Base-by-base conservation (phyloP, 2,113 vertebrate genomes). In the Muscicapa adusta region DNA sequence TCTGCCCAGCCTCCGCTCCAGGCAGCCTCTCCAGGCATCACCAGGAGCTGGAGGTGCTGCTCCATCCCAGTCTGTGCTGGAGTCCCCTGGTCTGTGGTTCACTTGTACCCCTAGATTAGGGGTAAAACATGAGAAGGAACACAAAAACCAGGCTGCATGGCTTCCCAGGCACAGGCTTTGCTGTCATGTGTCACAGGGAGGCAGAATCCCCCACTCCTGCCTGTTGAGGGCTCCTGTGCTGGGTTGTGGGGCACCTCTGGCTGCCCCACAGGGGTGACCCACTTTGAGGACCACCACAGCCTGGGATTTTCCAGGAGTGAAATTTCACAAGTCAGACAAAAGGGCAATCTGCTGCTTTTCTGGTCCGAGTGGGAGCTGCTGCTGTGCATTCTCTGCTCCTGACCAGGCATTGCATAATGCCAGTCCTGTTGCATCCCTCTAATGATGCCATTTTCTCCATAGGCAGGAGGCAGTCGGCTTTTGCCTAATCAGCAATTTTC, bases 401-500 rank as follows among this genome's bases (percentile, higher is more conserved):
- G 10, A 87, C 82, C 56, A 67, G 43, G 74, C 45, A 2, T 83
- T 95, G 87, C 87, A 91, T 96, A 97, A 97, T 76, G 86, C 87
- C 91, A 91, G 93, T 91, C 85, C 34, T 36, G 51, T 56, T 96
- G 88, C 80, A 90, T 97, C 92, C 93, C 73, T 93, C 72, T 98
- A 97, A 98, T 94, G 96, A 97, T 97, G 92, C 94, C 93, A 93
- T 97, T 98, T 96, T 79, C 88, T 54, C 81, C 80, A 82, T 77
- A 95, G 91, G 97, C 91, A 96, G 73, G 62, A 93, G 89, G 88
- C 93, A 96, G 78, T 26, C n/a, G 4, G 47, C 48, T 93, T 97
- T 94, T 22, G 71, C 97, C 96, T 95, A 95, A 90, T 98, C 97
- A 98, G 97, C 96, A 96, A 83, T 97, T 97, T 98, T 95, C 31